Percentiles rank a stretch among this genome's conserved stretches.
These are phyloP conservation scores for Cnemophilus loriae DNA, from an alignment of 2,113 vertebrate genomes.

Conservation along the genomic window DNA sequence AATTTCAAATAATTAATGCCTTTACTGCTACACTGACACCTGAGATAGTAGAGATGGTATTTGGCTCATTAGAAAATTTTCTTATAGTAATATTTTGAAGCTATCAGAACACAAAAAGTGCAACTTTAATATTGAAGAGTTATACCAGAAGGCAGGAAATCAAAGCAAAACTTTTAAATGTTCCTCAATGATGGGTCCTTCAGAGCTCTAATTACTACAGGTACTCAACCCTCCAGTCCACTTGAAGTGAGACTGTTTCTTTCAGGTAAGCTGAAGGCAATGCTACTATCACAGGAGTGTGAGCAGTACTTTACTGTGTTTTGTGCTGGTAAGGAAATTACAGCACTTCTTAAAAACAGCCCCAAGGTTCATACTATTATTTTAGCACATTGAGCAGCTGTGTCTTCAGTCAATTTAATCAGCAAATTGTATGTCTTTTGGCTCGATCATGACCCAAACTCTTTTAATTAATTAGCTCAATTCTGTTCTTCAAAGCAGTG, in stretches of 20 bases:
- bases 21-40: not conserved
- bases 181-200: not conserved
- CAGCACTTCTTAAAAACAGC: not conserved
- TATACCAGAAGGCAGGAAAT: not conserved
- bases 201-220: not conserved
- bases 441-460: not conserved
- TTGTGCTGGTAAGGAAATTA: not conserved
- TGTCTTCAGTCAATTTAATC: conserved; percentile 19
- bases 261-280: not conserved
- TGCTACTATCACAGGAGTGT: not conserved
- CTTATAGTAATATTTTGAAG: not conserved
- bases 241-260: not conserved
- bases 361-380: not conserved
- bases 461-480: not conserved
- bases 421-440: not conserved
- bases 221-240: not conserved
- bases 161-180: not conserved
- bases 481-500: not conserved
- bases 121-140: not conserved
- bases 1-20: not conserved
- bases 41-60: not conserved
- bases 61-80: not conserved
- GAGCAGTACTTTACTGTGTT: not conserved
- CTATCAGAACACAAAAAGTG: not conserved
- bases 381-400: not conserved